Conservation (phyloP, 2,113 vertebrate genomes). For the Mus spicilegus region DNA sequence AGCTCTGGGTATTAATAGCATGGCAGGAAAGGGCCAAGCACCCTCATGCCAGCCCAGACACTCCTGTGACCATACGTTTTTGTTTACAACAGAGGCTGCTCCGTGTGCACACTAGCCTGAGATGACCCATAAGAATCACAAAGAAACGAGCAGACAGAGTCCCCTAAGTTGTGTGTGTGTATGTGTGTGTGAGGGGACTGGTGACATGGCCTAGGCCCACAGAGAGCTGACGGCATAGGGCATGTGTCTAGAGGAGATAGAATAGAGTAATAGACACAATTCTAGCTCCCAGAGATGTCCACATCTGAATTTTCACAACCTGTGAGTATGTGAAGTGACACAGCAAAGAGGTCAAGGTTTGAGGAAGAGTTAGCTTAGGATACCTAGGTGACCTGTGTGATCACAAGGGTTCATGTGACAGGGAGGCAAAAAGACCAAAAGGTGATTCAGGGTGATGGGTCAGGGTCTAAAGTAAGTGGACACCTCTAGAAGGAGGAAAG, state of each 20-base stretch:
- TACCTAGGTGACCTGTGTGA: background rate
- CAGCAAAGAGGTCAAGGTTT: background rate
- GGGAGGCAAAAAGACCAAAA: background rate
- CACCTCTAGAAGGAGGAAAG: too few relatives aligned
- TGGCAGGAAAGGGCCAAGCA: fast-evolving
- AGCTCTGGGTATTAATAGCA: background rate
- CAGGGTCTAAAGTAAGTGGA: fast-evolving
- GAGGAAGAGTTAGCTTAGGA: background rate
- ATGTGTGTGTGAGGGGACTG: background rate
- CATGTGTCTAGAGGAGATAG: too few relatives aligned
- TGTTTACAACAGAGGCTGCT: background rate
- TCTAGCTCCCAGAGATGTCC: too few relatives aligned
- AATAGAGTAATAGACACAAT: fast-evolving
- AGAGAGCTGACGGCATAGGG: background rate
- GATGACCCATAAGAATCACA: fast-evolving
- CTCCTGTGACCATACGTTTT: too few relatives aligned
- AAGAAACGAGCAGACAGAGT: background rate
- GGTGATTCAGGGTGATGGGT: too few relatives aligned
- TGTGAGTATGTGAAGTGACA: fast-evolving
- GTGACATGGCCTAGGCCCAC: background rate
- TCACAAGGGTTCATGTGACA: background rate
- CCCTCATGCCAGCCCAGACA: background rate
- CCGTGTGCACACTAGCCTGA: background rate
- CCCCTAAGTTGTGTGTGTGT: too few relatives aligned
- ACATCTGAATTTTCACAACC: fast-evolving